These are phyloP conservation scores for Drosophila quadrilineata DNA, from an alignment of 1,140 invertebrate genomes.

Conservation along the genomic window DNA sequence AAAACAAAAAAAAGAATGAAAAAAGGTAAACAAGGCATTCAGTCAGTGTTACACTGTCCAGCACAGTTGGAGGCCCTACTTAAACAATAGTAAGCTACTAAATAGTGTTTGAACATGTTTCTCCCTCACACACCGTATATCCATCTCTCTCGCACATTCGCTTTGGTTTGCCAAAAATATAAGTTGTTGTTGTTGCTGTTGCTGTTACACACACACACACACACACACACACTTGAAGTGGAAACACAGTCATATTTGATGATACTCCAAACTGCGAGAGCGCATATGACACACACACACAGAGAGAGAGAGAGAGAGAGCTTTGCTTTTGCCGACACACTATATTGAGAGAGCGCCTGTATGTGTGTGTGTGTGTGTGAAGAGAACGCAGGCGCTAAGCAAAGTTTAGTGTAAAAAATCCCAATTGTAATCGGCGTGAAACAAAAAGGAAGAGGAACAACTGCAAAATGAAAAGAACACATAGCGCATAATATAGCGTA, in stretches of 20 bases:
- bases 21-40: slow-evolving; percentile 40
- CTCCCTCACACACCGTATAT: too few relatives aligned
- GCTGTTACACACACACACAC: slow-evolving; percentile 2
- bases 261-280: slow-evolving; percentile 55
- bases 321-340: neutral
- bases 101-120: slow-evolving; percentile 19
- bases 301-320: slow-evolving; percentile 7
- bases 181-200: slow-evolving; percentile 11
- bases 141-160: neutral
- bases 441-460: neutral
- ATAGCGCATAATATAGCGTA: slow-evolving; percentile 8
- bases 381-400: slow-evolving; percentile 53
- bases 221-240: slow-evolving; percentile 43
- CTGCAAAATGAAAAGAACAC: neutral
- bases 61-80: slow-evolving; percentile 4
- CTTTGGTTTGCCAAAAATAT: neutral
- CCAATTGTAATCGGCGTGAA: slow-evolving; percentile 55
- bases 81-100: slow-evolving; percentile 33
- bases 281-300: neutral
- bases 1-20: slow-evolving; percentile 23
- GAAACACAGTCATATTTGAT: slow-evolving; percentile 47
- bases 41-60: slow-evolving; percentile 26
- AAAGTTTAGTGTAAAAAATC: slow-evolving; percentile 44
- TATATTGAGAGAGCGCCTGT: too few relatives aligned
- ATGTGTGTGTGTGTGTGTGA: too few relatives aligned